Conservation (phyloP, 64 coral and sea anemone species). For the Stichodactyla helianthus region DNA sequence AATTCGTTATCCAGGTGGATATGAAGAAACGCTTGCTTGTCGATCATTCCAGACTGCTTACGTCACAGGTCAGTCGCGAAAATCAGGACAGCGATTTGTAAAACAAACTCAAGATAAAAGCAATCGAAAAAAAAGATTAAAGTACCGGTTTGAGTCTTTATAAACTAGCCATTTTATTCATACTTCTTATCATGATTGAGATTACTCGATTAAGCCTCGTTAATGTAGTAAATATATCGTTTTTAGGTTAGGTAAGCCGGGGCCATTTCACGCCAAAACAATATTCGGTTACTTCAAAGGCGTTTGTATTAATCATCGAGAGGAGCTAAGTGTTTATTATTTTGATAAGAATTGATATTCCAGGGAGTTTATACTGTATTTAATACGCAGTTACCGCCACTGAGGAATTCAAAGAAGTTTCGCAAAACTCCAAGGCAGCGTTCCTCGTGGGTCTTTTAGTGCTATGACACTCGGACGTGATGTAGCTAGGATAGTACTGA, state of each 20-base stretch:
- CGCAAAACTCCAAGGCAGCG: no score
- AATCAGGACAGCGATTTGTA: background rate
- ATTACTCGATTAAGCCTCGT: background rate
- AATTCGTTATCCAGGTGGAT: background rate
- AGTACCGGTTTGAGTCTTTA: background rate
- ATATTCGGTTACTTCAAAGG: background rate
- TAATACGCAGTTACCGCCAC: background rate
- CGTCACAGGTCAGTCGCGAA: slow-evolving; percentile 4
- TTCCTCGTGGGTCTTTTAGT: background rate
- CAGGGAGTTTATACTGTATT: background rate
- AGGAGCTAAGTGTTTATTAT: background rate
- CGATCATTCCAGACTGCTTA: background rate
- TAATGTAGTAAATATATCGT: background rate
- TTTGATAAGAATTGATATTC: background rate
- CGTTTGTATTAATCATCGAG: background rate
- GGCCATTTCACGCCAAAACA: background rate
- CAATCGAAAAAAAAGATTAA: background rate
- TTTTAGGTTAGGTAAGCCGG: background rate
- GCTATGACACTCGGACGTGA: background rate
- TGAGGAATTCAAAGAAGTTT: background rate
- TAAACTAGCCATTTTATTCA: background rate
- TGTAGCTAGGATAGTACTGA: background rate
- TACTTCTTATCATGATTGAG: background rate
- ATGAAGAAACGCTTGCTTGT: background rate
- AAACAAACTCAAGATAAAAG: slow-evolving; percentile 2